These are phyloP conservation scores for Oreochromis aureus DNA, from an alignment of 2,113 vertebrate species.

Conservation along the genomic window DNA sequence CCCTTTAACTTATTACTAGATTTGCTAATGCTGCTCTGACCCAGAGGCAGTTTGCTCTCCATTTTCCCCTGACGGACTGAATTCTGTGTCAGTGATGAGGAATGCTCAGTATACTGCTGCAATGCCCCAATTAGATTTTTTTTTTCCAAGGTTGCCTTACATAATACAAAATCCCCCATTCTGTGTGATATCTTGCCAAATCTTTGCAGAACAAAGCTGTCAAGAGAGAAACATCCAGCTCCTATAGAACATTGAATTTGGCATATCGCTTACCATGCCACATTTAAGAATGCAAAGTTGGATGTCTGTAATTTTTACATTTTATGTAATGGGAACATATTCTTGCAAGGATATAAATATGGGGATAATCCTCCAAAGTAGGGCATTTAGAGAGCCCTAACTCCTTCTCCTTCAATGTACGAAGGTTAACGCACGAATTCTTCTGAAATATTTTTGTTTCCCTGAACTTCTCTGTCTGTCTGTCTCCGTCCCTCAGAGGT, in stretches of 20 bases:
- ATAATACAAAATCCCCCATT: constrained; percentile 45
- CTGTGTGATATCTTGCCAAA: constrained; percentile 55
- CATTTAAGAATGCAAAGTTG: not conserved
- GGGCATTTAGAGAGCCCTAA: not conserved
- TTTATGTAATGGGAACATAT: not conserved
- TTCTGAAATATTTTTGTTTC: not conserved
- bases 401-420: not conserved
- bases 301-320: not conserved
- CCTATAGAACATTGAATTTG: constrained; percentile 16
- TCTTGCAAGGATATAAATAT: not conserved
- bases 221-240: not conserved
- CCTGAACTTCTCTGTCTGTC: not conserved
- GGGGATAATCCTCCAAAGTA: not conserved
- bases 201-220: constrained; percentile 21
- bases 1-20: not conserved
- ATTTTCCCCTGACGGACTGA: constrained; percentile 15
- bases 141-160: constrained; percentile 37
- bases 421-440: not conserved
- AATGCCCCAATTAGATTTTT: constrained; percentile 57
- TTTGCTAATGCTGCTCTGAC: not conserved
- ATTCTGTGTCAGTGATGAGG: constrained; percentile 43
- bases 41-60: constrained; percentile 24
- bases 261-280: not conserved
- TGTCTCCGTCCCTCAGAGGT: constrained; percentile 64
- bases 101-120: constrained; percentile 41